Conservation (phyloP, 1,140 invertebrate species). For the Anastatus disparis region DNA sequence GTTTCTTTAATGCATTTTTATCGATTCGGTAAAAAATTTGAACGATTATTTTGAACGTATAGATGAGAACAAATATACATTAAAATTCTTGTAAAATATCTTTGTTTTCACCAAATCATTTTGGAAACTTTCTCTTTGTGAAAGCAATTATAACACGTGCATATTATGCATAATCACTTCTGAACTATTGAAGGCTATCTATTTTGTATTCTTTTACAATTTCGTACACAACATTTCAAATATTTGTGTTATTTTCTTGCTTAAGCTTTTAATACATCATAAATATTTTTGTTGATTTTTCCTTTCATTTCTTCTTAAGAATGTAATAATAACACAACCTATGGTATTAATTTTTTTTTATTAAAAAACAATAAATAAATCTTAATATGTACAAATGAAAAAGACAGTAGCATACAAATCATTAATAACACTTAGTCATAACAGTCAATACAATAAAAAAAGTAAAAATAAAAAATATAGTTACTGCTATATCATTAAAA, state of each 20-base stretch:
- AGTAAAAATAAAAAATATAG: neutral
- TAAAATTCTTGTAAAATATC: too few species aligned
- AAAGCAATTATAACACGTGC: neutral
- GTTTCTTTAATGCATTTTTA: too few species aligned
- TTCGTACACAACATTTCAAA: neutral
- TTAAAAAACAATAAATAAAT: too few species aligned
- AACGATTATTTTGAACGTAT: too few species aligned
- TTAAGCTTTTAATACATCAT: neutral
- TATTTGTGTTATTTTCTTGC: neutral
- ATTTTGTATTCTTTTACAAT: neutral
- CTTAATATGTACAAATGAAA: too few species aligned
- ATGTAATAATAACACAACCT: slow-evolving; percentile 4
- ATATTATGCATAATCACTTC: neutral
- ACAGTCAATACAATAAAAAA: neutral
- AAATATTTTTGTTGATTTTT: too few species aligned
- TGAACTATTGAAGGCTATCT: neutral
- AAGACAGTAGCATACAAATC: too few species aligned
- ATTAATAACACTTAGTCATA: too few species aligned
- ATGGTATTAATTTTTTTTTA: neutral
- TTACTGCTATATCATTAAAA: neutral
- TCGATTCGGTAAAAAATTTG: too few species aligned
- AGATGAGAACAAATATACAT: too few species aligned
- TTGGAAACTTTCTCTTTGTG: slow-evolving; percentile 17
- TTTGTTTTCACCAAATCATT: too few species aligned
- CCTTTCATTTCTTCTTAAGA: too few species aligned